phyloP scores from a whole-genome alignment of 2,797 vertebrate genomes.

The Cephalopachus bancanus region DNA sequence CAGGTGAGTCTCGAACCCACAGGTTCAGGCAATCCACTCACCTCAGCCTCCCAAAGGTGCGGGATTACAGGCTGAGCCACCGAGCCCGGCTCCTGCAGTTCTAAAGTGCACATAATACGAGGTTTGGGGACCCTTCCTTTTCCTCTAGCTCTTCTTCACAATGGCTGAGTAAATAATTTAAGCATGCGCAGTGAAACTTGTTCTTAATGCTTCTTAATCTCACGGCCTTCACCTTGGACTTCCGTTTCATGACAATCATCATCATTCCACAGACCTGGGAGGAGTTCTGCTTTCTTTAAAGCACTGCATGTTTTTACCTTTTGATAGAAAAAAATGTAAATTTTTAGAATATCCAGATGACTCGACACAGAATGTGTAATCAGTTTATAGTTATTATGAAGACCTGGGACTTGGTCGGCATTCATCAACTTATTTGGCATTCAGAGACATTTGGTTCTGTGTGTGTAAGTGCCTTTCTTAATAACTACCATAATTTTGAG shows the following conservation, averaged over 20 bases:
- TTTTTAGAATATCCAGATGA: not conserved
- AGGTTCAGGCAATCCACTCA: too few species aligned
- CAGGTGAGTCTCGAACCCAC: too few species aligned
- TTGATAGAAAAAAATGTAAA: slow-evolving; percentile 33
- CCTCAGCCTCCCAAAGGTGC: too few species aligned
- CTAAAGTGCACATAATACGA: not conserved
- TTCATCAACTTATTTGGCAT: not conserved
- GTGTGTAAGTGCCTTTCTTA: not conserved
- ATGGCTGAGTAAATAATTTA: slow-evolving; percentile 4
- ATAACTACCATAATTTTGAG: not conserved
- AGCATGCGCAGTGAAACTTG: not conserved
- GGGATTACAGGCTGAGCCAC: too few species aligned
- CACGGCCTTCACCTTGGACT: not conserved
- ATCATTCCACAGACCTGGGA: not conserved
- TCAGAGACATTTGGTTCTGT: not conserved
- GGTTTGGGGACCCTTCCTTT: not conserved
- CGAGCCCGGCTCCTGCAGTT: not conserved
- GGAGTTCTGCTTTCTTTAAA: not conserved
- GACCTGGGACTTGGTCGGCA: not conserved
- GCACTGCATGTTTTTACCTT: not conserved
- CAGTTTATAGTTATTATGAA: not conserved
- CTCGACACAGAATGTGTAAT: slow-evolving; percentile 21
- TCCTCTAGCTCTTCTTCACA: not conserved
- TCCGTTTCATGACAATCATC: not conserved
- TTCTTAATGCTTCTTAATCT: not conserved